Evolutionary conservation across 1,140 invertebrate species (phyloP).

Genomic region (Hylyphantes graminicola): DNA sequence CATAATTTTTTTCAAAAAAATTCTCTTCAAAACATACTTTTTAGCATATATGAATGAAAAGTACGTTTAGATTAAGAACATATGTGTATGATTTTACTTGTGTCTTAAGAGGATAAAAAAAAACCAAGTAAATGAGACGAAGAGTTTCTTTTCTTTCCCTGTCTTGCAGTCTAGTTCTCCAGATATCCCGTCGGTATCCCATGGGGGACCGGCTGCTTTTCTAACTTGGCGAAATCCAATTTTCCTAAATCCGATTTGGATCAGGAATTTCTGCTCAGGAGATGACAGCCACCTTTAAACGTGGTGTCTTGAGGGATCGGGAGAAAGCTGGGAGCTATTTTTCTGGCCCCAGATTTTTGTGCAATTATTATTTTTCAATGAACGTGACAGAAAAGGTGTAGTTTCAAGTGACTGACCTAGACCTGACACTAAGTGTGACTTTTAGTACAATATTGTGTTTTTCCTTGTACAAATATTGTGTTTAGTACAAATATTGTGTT

Average conservation of each 20-base stretch:
- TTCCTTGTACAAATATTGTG: no score
- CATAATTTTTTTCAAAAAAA: no score
- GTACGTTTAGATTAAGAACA: no score
- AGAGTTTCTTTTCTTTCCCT: background rate
- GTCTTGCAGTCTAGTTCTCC: conserved; percentile 21
- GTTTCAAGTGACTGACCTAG: no score
- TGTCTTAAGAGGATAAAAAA: no score
- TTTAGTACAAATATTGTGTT: no score
- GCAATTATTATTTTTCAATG: background rate
- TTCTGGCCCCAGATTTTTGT: background rate
- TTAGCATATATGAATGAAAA: no score
- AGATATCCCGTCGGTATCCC: conserved; percentile 24
- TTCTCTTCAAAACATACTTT: no score
- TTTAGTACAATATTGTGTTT: no score
- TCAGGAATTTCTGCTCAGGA: conserved; percentile 46
- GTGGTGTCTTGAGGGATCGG: conserved; percentile 21
- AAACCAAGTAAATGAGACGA: no score
- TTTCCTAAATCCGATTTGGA: conserved; percentile 57
- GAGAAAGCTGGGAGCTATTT: conserved; percentile 10
- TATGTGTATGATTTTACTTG: no score
- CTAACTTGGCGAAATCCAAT: conserved; percentile 55
- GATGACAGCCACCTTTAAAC: conserved; percentile 43
- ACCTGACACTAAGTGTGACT: no score
- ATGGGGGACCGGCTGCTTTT: conserved; percentile 40
- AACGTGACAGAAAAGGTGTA: conserved; percentile 1